Conservation (phyloP, 1,140 invertebrate genomes). For the Tachypleus tridentatus region DNA sequence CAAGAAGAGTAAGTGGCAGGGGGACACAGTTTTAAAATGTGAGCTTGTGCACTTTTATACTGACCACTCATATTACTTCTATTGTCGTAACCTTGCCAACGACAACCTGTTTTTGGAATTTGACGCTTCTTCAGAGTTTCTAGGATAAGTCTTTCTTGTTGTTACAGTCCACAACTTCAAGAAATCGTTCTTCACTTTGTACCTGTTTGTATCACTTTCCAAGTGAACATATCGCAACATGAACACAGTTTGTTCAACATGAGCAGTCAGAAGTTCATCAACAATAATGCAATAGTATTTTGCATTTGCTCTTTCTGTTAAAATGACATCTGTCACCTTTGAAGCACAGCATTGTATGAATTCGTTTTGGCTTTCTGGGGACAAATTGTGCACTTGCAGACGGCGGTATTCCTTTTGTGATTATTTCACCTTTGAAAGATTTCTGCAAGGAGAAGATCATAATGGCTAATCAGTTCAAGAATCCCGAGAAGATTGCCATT, state of each 20-base stretch:
- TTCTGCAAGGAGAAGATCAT: not conserved
- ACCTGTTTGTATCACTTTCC: not conserved
- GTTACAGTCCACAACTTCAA: not conserved
- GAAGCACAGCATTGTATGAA: not conserved
- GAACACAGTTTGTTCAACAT: not conserved
- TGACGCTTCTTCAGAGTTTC: not conserved
- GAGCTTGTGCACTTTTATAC: conserved; percentile 29
- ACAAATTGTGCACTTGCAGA: not conserved
- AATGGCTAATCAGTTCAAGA: not conserved
- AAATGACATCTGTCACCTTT: not conserved
- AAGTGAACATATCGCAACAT: not conserved
- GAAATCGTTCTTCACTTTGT: not conserved
- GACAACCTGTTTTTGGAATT: conserved; percentile 3
- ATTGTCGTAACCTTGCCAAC: conserved; percentile 33
- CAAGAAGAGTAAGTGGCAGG: conserved; percentile 26
- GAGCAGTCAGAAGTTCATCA: not conserved
- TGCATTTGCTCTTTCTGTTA: not conserved
- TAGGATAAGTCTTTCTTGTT: not conserved
- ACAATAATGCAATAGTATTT: not conserved
- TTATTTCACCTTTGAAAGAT: not conserved
- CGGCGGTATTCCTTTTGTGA: not conserved
- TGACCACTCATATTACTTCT: conserved; percentile 29
- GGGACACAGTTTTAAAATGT: conserved; percentile 26
- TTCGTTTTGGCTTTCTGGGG: not conserved
- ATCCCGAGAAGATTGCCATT: not conserved